phyloP scores from a whole-genome alignment of 2,113 vertebrate genomes.

The Myrmecophaga tridactyla region DNA sequence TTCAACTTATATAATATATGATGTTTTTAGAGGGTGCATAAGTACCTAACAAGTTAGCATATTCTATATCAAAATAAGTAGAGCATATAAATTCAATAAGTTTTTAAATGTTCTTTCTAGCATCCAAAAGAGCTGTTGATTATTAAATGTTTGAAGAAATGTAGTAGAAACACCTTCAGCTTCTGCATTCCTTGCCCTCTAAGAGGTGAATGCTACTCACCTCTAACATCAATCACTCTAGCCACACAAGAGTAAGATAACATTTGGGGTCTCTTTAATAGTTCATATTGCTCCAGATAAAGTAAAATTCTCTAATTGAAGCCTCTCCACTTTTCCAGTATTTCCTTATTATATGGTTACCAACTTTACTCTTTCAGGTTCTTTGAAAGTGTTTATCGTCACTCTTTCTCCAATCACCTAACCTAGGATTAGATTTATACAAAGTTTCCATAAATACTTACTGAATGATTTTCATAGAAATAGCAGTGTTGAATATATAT shows the following conservation, averaged over 20 bases:
- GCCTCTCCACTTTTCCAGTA: neutral
- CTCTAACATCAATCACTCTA: no score
- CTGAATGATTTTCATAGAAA: neutral
- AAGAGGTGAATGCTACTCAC: no score
- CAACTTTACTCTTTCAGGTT: neutral
- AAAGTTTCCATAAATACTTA: neutral
- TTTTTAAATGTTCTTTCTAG: no score
- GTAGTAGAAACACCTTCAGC: no score
- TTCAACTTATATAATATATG: no score
- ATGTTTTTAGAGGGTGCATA: no score
- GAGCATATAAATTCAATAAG: no score
- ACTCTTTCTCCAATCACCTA: neutral
- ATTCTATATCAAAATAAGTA: no score
- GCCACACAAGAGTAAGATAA: neutral
- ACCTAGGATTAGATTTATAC: neutral
- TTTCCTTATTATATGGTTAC: neutral
- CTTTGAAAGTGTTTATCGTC: neutral
- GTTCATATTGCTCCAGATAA: neutral
- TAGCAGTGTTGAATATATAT: neutral
- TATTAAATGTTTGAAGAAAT: no score
- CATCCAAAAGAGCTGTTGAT: no score
- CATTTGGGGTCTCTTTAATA: neutral
- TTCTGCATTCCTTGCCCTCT: no score
- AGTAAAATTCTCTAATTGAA: neutral
- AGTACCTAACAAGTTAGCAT: no score